A percentile compares a stretch with the other conserved stretches of the same genome.
phyloP scores from a whole-genome alignment of 2,888 invertebrate species.

The Pammene fasciana region DNA sequence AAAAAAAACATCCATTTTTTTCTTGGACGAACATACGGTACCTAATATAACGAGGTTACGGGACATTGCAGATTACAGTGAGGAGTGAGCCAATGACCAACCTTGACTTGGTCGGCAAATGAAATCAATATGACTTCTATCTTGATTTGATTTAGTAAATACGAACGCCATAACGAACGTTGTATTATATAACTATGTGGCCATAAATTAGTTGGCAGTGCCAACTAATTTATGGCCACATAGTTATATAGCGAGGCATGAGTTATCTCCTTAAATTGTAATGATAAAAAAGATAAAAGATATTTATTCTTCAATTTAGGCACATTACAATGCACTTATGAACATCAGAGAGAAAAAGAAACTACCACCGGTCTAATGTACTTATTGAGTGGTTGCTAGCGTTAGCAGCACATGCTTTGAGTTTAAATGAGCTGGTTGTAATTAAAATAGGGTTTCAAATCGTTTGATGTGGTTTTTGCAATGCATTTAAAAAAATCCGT shows the following conservation, averaged over 20 bases:
- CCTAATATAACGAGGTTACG: too few species aligned
- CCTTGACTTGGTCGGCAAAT: not conserved
- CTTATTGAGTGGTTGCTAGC: too few species aligned
- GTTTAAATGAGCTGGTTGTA: not conserved
- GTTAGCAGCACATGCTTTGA: not conserved
- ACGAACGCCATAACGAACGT: not conserved
- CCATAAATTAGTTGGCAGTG: not conserved
- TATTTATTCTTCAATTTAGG: too few species aligned
- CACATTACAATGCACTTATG: too few species aligned
- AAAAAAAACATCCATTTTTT: too few species aligned
- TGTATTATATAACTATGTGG: slow-evolving; percentile 12
- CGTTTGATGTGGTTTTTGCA: not conserved
- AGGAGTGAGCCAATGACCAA: not conserved
- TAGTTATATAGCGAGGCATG: slow-evolving; percentile 6
- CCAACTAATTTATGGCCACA: too few species aligned
- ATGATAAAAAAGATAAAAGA: too few species aligned
- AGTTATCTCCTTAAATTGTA: slow-evolving; percentile 12
- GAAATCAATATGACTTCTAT: not conserved
- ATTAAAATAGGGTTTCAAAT: not conserved
- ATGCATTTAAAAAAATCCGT: not conserved
- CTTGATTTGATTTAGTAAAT: not conserved
- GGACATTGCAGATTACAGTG: not conserved
- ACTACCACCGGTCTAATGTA: too few species aligned
- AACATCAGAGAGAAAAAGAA: too few species aligned
- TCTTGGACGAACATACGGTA: too few species aligned